These are phyloP conservation scores for Sclerurus mexicanus DNA, from an alignment of 2,113 vertebrate genomes.

Conservation along the genomic window DNA sequence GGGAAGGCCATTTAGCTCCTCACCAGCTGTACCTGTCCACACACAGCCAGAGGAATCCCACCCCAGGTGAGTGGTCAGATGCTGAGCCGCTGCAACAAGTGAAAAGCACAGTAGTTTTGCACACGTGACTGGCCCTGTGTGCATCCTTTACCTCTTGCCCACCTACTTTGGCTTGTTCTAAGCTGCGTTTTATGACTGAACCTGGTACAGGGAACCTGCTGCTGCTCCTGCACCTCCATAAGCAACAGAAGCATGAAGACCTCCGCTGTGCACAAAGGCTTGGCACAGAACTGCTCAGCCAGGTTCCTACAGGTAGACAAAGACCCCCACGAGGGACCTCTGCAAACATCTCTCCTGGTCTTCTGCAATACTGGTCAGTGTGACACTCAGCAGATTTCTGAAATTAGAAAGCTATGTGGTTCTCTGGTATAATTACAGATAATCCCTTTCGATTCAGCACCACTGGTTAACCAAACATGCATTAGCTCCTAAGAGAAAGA, in stretches of 20 bases:
- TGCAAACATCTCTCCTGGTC: neutral
- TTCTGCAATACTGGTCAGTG: neutral
- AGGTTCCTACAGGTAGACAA: neutral
- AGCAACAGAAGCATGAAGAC: neutral
- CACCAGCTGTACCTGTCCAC: neutral
- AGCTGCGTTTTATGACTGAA: neutral
- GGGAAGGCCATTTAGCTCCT: neutral
- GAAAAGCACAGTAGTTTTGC: neutral
- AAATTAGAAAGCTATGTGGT: neutral
- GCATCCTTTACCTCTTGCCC: neutral
- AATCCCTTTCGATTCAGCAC: neutral
- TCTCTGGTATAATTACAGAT: neutral
- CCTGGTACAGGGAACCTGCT: neutral
- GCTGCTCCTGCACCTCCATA: neutral
- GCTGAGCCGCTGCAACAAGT: neutral
- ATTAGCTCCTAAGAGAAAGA: neutral
- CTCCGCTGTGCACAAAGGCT: neutral
- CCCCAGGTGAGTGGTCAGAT: neutral
- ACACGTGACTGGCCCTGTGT: neutral
- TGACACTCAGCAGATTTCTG: neutral
- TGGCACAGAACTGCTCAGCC: neutral
- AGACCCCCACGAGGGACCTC: neutral
- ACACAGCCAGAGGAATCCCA: neutral
- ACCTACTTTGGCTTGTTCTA: neutral
- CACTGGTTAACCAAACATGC: neutral